Evolutionary conservation across 2,113 vertebrate genomes (phyloP), one percentile per base, ranked within the genome.

Genomic region (Chaetodon trifascialis): DNA sequence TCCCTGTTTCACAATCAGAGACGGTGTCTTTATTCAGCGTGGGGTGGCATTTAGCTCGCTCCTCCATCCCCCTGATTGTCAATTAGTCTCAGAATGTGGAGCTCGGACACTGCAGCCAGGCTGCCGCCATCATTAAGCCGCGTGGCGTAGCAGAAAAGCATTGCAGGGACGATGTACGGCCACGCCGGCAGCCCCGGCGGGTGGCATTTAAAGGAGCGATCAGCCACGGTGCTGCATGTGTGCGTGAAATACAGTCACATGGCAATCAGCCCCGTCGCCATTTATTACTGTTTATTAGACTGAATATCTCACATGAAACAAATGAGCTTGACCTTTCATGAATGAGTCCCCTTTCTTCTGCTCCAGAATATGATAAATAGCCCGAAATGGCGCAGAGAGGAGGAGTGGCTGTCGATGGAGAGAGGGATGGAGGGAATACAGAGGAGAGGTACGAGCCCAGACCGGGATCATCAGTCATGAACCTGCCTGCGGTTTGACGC

Each of bases 171-270:
- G 58, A 73, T 71, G 70, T 67, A 67, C 63, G 64, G 55, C 42
- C 49, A 8, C 10, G 86, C 54, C 82, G 59, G 78, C 84, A 82
- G 82, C 87, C 79, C 69, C 73, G 75, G 76, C 79, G 49, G 85
- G 88, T 92, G 92, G 92, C 93, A 93, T 94, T 94, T 94, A 72
- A 66, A 91, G 85, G 73, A 81, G 83, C 86, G 91, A 90, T 93
- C 85, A 91, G 85, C 83, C 87, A 70, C 84, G 64, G 78, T 62
- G 86, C 87, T 40, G 46, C 21, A 16, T 63, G 46, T 23, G 74
- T 66, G 30, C 17, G 74, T 69, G 82, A 46, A 23, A 67, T 12
- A 21, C 46, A 62, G 62, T 49, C 84, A 59, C 80, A 64, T 72
- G 73, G 79, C 80, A 83, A 89, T 90, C 86, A 86, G 86, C 79